Conservation (phyloP, 1,140 invertebrate genomes). For the Drosophila pectinifera region DNA sequence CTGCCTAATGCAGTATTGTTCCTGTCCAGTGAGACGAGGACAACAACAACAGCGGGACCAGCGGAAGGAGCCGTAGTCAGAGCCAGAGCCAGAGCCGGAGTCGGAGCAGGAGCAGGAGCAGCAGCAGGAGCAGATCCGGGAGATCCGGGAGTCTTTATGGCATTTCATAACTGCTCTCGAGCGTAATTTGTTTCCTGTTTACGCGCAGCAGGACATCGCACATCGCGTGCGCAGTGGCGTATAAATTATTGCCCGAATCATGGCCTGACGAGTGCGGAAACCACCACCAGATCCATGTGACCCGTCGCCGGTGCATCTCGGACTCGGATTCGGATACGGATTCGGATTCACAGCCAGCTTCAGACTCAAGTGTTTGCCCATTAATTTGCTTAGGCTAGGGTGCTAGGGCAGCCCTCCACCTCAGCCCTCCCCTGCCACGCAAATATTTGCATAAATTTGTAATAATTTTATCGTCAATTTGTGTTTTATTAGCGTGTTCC, state of each 20-base stretch:
- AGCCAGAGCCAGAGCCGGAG: slow-evolving; percentile 7
- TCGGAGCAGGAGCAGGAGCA: slow-evolving; percentile 12
- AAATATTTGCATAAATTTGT: slow-evolving; percentile 84
- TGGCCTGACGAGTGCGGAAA: slow-evolving; percentile 44
- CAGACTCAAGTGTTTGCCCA: slow-evolving; percentile 74
- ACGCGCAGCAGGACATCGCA: slow-evolving; percentile 79
- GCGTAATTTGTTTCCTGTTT: slow-evolving; percentile 83
- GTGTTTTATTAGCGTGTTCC: slow-evolving; percentile 81
- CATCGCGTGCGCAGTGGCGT: slow-evolving; percentile 78
- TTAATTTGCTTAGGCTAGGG: slow-evolving; percentile 72
- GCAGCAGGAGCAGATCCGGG: slow-evolving; percentile 3
- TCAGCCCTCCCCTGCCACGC: slow-evolving; percentile 37
- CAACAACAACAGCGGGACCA: slow-evolving; percentile 31
- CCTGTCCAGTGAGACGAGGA: slow-evolving; percentile 72
- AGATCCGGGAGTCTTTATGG: slow-evolving; percentile 63
- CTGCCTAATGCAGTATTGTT: slow-evolving; percentile 80
- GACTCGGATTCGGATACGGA: slow-evolving; percentile 5
- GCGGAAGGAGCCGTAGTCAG: slow-evolving; percentile 9
- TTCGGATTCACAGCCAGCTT: slow-evolving; percentile 9
- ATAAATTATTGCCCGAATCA: slow-evolving; percentile 81
- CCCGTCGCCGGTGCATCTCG: slow-evolving; percentile 40
- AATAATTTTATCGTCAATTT: slow-evolving; percentile 84
- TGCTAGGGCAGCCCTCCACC: slow-evolving; percentile 38
- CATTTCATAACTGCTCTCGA: slow-evolving; percentile 83
- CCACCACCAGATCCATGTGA: slow-evolving; percentile 59